Percentiles rank a stretch among this genome's conserved stretches.
Evolutionary conservation across 1,140 invertebrate genomes (phyloP).

Genomic region (Plutomurus gul): DNA sequence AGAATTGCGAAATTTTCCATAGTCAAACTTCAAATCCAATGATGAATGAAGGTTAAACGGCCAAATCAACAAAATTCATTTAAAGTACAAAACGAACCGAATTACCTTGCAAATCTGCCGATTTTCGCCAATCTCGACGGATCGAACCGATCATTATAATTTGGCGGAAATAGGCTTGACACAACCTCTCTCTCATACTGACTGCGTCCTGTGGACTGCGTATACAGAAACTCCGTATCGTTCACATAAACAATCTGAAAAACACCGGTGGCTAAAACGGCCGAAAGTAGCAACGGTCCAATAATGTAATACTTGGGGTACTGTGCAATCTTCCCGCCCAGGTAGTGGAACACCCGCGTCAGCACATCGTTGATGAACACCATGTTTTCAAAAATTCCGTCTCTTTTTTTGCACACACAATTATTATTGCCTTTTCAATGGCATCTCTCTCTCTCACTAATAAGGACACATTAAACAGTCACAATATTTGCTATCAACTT

Average conservation of each 20-base stretch:
- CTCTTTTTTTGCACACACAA: neutral
- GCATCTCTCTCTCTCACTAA: neutral
- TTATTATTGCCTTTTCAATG: neutral
- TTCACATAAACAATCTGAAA: conserved; percentile 84
- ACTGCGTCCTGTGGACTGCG: conserved; percentile 76
- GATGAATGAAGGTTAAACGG: conserved; percentile 78
- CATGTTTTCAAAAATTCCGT: neutral
- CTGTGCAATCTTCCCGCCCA: conserved; percentile 75
- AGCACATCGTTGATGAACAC: neutral
- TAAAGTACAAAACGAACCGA: conserved; percentile 84
- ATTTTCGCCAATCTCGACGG: conserved; percentile 81
- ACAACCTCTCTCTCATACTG: conserved; percentile 74
- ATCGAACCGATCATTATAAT: conserved; percentile 82
- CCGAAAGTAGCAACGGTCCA: conserved; percentile 75
- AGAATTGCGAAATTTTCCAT: no score
- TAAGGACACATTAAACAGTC: neutral
- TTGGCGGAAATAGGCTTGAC: conserved; percentile 82
- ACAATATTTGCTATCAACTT: no score
- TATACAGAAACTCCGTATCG: conserved; percentile 89
- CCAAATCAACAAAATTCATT: conserved; percentile 80
- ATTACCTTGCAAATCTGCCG: conserved; percentile 83
- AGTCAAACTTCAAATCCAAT: no score
- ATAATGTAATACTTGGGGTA: conserved; percentile 87
- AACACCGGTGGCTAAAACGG: conserved; percentile 81
- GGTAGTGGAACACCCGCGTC: conserved; percentile 70